Base-by-base conservation (phyloP, 2,797 vertebrate genomes). In the Eptatretus atami region DNA sequence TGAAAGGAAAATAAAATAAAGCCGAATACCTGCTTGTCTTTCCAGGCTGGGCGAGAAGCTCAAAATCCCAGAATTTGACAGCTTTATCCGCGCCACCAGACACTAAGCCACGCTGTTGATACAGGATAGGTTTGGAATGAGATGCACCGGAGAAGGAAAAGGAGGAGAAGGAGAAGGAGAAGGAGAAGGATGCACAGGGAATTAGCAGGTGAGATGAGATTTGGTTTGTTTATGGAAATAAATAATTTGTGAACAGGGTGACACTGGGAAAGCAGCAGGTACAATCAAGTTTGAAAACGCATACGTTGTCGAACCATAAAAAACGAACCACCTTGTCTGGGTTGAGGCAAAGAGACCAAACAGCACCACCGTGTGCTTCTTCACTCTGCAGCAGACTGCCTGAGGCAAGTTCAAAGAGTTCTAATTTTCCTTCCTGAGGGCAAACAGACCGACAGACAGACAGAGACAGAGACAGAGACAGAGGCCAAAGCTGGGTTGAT, bases 11-110 rank as follows among this genome's bases (percentile, higher is more conserved):
- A 44, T 44, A 44, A 44, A 19, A 44, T 44, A 44, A 44, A 44
- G 31, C 31, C 31, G 2, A 44, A 44, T 44, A 44, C 31, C 6
- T 44, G 31, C 31, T 44, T 44, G 31, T 44, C 31, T 8, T 8
- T 44, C 6, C 31, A 8, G 31, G 31, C 31, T 44, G 31, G 31
- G 31, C 4, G 4, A 44, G 31, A 44, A 98, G 77, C 69, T 96
- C 86, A 76, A 98, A 98, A 60, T 94, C 86, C 92, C 92, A 98
- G 74, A 98, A 94, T 70, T 84, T 92, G 69, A 87, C 85, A 0
- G 75, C 77, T 73, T 94, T 94, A 75, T 98, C 90, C 63, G 86
- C 84, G 65, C 84, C 77, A 64, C 92, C 90, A 3, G 86, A 83
- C 68, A 86, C 75, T 69, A 98, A 81, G 55, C 87, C 85, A 64